These are phyloP conservation scores for Nebria brevicollis DNA, from an alignment of 2,888 invertebrate species.

Conservation along the genomic window DNA sequence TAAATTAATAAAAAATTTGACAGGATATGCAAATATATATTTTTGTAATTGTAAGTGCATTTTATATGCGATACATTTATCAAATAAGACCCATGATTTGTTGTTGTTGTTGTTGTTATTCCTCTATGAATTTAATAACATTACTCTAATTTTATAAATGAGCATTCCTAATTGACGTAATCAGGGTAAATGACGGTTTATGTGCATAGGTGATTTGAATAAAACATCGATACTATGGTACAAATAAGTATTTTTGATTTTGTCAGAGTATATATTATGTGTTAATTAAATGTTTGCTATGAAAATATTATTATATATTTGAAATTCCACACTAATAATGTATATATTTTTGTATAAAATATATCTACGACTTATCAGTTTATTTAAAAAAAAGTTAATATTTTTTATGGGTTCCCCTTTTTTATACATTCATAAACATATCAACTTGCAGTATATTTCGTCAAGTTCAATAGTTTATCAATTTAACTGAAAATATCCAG, in stretches of 20 bases:
- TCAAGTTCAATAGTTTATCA: slow-evolving; percentile 35
- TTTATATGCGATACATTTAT: too few species aligned
- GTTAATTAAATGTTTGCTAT: background rate
- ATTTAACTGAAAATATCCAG: slow-evolving; percentile 7
- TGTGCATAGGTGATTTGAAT: too few species aligned
- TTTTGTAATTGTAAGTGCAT: too few species aligned
- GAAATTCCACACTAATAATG: background rate
- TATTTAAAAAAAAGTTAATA: background rate
- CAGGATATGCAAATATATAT: too few species aligned
- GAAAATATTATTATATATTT: background rate
- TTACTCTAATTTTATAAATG: too few species aligned
- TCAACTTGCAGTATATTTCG: slow-evolving; percentile 22
- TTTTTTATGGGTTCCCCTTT: background rate
- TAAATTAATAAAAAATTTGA: background rate
- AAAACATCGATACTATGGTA: too few species aligned
- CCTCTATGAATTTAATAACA: too few species aligned
- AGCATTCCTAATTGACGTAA: too few species aligned
- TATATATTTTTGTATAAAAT: background rate
- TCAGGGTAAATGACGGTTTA: too few species aligned
- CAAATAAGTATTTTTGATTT: too few species aligned
- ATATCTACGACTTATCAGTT: background rate
- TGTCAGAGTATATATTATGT: background rate
- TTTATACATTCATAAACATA: slow-evolving; percentile 15
- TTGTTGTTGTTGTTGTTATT: too few species aligned
- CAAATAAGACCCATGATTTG: too few species aligned